phyloP scores from a whole-genome alignment of 2,797 vertebrate species.

The Pipistrellus nathusii region DNA sequence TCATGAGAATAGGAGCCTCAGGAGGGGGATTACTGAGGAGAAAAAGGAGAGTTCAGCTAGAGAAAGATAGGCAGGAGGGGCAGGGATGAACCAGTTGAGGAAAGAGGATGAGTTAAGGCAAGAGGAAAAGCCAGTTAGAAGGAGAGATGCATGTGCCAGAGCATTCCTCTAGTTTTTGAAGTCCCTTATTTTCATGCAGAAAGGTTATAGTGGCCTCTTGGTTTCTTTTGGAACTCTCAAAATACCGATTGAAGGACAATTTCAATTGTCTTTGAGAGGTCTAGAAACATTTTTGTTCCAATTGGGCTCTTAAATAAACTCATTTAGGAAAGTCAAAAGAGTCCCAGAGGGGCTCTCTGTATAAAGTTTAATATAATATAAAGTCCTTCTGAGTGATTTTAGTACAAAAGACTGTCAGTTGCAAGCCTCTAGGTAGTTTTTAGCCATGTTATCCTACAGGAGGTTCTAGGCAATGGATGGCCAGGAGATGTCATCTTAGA shows the following conservation, averaged over 20 bases:
- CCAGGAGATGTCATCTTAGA: not conserved
- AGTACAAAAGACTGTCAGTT: not conserved
- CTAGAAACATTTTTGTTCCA: not conserved
- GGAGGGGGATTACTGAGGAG: not conserved
- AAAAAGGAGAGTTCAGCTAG: not conserved
- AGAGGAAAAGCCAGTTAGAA: not conserved
- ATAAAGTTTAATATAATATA: not conserved
- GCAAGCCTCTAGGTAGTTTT: not conserved
- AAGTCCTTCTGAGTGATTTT: not conserved
- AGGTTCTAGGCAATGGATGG: not conserved
- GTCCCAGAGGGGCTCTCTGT: not conserved
- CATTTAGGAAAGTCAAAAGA: not conserved
- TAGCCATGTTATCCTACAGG: not conserved
- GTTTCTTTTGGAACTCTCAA: not conserved
- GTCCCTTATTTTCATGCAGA: not conserved
- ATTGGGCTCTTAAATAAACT: not conserved
- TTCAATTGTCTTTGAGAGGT: not conserved
- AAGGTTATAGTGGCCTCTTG: not conserved
- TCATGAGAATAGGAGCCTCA: not conserved
- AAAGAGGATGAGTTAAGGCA: not conserved
- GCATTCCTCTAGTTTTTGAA: not conserved
- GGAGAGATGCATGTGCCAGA: not conserved
- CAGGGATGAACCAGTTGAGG: not conserved
- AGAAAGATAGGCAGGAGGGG: not conserved
- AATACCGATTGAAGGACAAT: not conserved